Conservation (phyloP, 2,888 invertebrate genomes). For the Sinotaia quadrata region DNA sequence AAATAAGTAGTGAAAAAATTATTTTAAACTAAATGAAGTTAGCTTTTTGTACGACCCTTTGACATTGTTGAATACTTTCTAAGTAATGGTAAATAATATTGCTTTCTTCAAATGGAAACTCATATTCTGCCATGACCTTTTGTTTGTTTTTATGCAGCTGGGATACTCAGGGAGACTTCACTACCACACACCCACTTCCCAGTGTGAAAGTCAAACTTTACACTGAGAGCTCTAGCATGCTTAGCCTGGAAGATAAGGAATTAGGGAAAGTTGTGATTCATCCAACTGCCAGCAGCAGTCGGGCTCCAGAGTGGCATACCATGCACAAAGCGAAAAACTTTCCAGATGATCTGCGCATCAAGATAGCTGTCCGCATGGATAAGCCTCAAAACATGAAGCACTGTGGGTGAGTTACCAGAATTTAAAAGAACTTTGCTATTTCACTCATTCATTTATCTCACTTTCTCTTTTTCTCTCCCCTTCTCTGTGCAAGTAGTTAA, state of each 20-base stretch:
- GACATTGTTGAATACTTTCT: no score
- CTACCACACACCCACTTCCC: constrained; percentile 96
- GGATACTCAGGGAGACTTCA: constrained; percentile 99
- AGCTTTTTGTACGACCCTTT: no score
- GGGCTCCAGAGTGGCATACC: constrained; percentile 90
- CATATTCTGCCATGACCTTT: no score
- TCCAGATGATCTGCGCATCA: constrained; percentile 95
- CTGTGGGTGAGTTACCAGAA: constrained; percentile 83
- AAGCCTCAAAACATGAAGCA: constrained; percentile 99
- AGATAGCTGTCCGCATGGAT: constrained; percentile 98
- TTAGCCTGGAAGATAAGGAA: constrained; percentile 99
- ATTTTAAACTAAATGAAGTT: no score
- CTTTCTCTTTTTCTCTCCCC: no score
- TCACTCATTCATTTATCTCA: no score
- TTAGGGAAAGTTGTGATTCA: constrained; percentile 83
- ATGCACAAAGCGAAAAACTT: constrained; percentile 93
- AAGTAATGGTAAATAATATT: no score
- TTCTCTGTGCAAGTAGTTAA: no score
- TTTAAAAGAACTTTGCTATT: no score
- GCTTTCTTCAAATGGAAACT: no score
- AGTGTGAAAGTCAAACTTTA: constrained; percentile 97
- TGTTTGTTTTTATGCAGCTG: no score
- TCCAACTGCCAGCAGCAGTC: constrained; percentile 77
- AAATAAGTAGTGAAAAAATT: no score
- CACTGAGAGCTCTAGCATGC: constrained; percentile 96